These are phyloP conservation scores for Tuberolachnus salignus DNA, from an alignment of 2,888 invertebrate species.

Conservation along the genomic window DNA sequence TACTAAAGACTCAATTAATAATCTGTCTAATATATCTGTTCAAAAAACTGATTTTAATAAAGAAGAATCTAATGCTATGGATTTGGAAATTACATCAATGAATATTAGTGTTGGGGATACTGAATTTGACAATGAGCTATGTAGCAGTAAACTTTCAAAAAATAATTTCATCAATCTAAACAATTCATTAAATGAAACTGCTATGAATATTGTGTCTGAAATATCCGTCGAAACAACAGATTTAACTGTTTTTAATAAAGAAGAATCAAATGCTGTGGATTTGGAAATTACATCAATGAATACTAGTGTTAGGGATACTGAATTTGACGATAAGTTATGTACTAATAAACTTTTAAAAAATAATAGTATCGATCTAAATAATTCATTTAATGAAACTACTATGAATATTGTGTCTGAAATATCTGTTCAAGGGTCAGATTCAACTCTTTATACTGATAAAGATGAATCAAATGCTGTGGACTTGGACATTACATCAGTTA, in stretches of 20 bases:
- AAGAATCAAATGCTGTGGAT: background rate
- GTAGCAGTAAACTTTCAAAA: no score
- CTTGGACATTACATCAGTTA: background rate
- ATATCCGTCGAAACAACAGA: no score
- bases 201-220: background rate
- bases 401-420: background rate
- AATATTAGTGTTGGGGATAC: no score
- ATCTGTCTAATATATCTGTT: background rate
- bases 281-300: background rate
- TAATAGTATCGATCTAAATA: no score
- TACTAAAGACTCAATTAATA: background rate
- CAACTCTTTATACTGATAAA: background rate
- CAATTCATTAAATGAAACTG: no score
- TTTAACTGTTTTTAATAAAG: background rate
- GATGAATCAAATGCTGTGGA: background rate
- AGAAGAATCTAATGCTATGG: no score
- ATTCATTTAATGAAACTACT: no score
- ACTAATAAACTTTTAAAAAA: background rate
- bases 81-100: no score
- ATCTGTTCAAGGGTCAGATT: no score
- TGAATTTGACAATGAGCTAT: no score
- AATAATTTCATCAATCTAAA: no score
- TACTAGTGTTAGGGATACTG: background rate
- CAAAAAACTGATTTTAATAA: background rate
- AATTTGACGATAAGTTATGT: constrained; percentile 2